Evolutionary conservation across 2,113 vertebrate species (phyloP).

Genomic region (Carlito syrichta): DNA sequence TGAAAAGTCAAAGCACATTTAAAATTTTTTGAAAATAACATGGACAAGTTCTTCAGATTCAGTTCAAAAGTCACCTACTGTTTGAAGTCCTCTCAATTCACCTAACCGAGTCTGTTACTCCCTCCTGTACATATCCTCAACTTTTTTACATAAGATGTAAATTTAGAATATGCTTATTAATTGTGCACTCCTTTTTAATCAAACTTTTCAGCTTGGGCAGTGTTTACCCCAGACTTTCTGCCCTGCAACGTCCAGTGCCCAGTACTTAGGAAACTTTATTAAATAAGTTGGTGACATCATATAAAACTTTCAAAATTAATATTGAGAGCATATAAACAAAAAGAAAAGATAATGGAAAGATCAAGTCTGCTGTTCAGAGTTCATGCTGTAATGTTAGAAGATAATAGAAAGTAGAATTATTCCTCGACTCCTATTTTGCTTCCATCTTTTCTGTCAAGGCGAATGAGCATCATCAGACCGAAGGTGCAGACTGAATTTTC

Average conservation of each 20-base stretch:
- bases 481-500: not conserved
- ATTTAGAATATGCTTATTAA: too few relatives aligned
- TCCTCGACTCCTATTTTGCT: not conserved
- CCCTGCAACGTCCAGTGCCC: not conserved
- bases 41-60: not conserved
- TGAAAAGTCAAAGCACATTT: not conserved
- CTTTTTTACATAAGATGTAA: too few relatives aligned
- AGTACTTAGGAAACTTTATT: not conserved
- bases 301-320: not conserved
- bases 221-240: not conserved
- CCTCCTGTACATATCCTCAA: not conserved
- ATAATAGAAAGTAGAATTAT: not conserved
- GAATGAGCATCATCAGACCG: not conserved
- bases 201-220: not conserved
- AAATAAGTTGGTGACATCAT: not conserved
- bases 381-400: not conserved
- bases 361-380: not conserved
- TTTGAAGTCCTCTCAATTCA: not conserved
- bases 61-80: not conserved
- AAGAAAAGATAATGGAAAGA: not conserved
- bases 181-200: not conserved
- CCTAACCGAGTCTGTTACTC: not conserved
- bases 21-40: not conserved
- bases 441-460: slow-evolving; percentile 10
- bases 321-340: not conserved